A percentile compares a stretch with the other conserved stretches of the same genome.
Evolutionary conservation across 2,113 vertebrate genomes (phyloP).

Genomic region (Notarius quadriscutis): DNA sequence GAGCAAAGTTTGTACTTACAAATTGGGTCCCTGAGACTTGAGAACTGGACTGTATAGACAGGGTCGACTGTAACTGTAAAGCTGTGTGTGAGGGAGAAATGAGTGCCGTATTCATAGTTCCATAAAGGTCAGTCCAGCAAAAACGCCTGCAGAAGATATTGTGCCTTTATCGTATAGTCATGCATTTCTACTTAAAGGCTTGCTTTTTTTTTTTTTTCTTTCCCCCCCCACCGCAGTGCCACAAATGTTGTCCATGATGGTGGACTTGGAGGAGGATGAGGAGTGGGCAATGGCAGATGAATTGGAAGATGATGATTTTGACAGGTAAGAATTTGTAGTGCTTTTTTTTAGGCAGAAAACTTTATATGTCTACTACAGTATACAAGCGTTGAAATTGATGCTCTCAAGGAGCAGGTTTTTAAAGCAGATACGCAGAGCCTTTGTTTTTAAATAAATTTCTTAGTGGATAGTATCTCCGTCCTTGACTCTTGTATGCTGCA

Average conservation of each 20-base stretch:
- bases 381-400: background rate
- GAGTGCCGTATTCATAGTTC: background rate
- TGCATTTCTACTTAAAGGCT: background rate
- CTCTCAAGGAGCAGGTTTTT: background rate
- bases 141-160: background rate
- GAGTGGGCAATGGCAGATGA: constrained; percentile 97
- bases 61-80: background rate
- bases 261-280: constrained; percentile 96
- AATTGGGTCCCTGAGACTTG: no score
- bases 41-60: background rate
- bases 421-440: no score
- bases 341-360: background rate
- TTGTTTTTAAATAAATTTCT: no score
- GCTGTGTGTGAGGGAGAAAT: background rate
- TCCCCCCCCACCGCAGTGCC: constrained; percentile 76
- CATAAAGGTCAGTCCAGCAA: background rate
- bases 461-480: no score
- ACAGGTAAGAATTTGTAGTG: constrained; percentile 76
- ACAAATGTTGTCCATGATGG: constrained; percentile 99
- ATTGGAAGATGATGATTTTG: constrained; percentile 94
- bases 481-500: no score
- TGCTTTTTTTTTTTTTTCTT: background rate
- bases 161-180: background rate
- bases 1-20: no score
- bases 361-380: background rate